Percentiles rank a stretch among this genome's conserved stretches.
Conservation (phyloP, 1,140 invertebrate genomes). For the Scaptomyza montana region DNA sequence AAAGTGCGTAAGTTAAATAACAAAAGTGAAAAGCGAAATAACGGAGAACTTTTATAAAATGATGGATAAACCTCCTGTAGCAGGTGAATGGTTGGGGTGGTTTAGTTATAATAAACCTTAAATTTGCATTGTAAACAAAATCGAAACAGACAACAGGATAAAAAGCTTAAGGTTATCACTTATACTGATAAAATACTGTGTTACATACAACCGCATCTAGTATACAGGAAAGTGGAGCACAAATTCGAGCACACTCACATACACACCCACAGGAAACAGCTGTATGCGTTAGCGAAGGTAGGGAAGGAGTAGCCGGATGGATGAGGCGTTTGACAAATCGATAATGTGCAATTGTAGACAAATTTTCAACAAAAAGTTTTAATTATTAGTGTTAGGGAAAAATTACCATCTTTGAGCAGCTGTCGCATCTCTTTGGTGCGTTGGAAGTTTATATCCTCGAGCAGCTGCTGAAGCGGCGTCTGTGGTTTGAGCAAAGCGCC, state of each 20-base stretch:
- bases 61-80: not conserved
- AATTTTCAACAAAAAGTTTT: conserved; percentile 47
- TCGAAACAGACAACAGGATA: not conserved
- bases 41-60: not conserved
- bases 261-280: conserved; percentile 16
- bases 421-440: conserved; percentile 95
- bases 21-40: not conserved
- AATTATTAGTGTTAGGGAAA: not conserved
- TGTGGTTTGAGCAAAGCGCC: conserved; percentile 87
- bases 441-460: conserved; percentile 96
- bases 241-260: conserved; percentile 26
- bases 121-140: conserved; percentile 10
- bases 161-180: not conserved
- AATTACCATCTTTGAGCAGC: conserved; percentile 92
- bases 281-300: not conserved
- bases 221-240: conserved; percentile 36
- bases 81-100: not conserved
- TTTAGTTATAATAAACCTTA: not conserved
- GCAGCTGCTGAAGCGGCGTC: conserved; percentile 90
- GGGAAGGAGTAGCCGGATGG: conserved; percentile 53
- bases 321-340: conserved; percentile 61
- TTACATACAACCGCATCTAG: not conserved
- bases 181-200: not conserved
- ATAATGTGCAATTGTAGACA: conserved; percentile 80
- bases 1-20: not conserved